Evolutionary conservation across 2,797 vertebrate genomes (phyloP).

Genomic region (Eurystomus glaucurus): DNA sequence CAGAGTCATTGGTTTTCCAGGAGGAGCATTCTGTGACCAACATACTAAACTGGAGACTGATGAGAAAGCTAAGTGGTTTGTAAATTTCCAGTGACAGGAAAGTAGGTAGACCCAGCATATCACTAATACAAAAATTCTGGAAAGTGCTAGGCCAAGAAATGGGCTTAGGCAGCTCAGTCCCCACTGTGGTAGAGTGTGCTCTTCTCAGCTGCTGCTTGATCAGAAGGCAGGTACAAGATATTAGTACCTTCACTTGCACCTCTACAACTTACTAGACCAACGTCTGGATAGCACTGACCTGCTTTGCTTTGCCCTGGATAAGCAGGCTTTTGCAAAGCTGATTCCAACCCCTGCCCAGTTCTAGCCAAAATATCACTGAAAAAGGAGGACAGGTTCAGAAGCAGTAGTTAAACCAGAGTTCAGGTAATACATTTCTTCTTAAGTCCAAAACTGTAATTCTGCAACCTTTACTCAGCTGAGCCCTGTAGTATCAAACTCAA

Average conservation of each 20-base stretch:
- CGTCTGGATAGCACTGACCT: background rate
- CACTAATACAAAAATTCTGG: background rate
- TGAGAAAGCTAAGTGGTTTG: background rate
- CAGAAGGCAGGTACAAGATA: background rate
- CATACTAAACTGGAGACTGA: background rate
- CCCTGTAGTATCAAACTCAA: background rate
- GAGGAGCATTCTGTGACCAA: background rate
- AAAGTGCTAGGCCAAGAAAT: background rate
- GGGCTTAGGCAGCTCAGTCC: background rate
- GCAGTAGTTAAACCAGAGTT: background rate
- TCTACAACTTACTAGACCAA: background rate
- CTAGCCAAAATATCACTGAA: background rate
- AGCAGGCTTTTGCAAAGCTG: background rate
- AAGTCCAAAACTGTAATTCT: background rate
- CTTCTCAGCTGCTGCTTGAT: background rate
- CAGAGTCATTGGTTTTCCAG: background rate
- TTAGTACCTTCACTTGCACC: background rate
- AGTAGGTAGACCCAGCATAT: rapidly evolving
- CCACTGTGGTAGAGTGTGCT: no score
- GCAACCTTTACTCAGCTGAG: background rate
- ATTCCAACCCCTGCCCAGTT: background rate
- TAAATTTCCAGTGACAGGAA: background rate
- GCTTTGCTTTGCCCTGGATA: background rate
- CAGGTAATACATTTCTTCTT: background rate
- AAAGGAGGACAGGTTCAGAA: background rate